These are phyloP conservation scores for Odocoileus hemionus DNA, from an alignment of 2,113 vertebrate species.

Conservation along the genomic window DNA sequence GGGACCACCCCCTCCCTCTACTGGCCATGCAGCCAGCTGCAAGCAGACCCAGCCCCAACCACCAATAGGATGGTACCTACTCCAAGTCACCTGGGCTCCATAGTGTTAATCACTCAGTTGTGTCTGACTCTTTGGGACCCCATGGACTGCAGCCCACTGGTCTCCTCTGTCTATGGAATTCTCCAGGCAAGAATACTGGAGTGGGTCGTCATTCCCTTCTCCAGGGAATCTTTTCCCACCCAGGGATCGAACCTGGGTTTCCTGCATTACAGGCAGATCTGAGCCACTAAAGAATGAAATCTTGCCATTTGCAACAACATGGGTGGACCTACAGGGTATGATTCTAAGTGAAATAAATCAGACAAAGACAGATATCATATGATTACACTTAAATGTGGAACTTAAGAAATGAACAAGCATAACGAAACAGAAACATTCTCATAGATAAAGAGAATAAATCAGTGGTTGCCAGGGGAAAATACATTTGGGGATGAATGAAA, in stretches of 20 bases:
- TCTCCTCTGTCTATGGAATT: neutral
- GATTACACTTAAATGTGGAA: neutral
- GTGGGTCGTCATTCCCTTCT: neutral
- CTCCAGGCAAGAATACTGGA: neutral
- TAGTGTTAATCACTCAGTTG: neutral
- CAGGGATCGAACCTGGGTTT: neutral
- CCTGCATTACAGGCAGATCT: neutral
- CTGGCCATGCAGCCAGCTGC: neutral
- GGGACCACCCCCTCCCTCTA: neutral
- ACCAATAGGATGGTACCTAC: neutral
- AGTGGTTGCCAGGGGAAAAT: neutral
- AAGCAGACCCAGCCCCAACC: neutral
- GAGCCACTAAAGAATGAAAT: neutral
- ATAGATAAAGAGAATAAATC: neutral
- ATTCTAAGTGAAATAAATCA: neutral
- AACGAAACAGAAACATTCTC: neutral
- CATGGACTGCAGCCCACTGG: neutral
- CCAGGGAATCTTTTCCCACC: neutral
- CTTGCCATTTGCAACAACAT: neutral
- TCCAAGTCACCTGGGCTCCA: neutral
- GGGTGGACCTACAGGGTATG: neutral
- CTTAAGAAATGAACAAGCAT: neutral
- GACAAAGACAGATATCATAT: neutral
- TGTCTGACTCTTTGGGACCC: neutral
- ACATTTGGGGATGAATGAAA: neutral